Evolutionary conservation across 2,797 vertebrate genomes (phyloP), one percentile per base, ranked within the genome.

Genomic region (Takifugu rubripes): DNA sequence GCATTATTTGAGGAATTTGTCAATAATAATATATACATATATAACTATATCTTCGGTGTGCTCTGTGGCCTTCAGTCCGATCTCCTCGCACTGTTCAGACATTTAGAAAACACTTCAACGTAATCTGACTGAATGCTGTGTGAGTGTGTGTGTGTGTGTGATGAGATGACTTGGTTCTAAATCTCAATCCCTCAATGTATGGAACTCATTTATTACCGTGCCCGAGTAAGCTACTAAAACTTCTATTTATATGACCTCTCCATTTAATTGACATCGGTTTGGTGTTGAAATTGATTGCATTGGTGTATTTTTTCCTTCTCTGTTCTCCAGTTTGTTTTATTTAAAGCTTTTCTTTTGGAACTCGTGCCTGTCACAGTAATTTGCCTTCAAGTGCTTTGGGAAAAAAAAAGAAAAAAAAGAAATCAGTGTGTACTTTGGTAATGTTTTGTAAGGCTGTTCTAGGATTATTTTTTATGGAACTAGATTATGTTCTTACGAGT

Each of bases 371-470:
- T 88, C 82, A 84, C 84, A 79, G 84, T 90, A 83, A 84, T 87
- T 85, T 84, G 84, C 89, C 90, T 87, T 89, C 78, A 84, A 89
- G 84, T 87, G 83, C 79, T 89, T 85, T 81, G 70, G 73, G 29
- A 31, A 33, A 33, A 33, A 29, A 33, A 73, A 78, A 75, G 79
- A 73, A 75, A 72, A 77, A 82, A n/a, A 79, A 87, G 16, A n/a
- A n/a, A 83, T 87, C 79, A 84, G 81, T 79, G 81, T 89, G 85
- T 89, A 88, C 81, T 89, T 82, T 86, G 36, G 87, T 85, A 85
- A 85, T 84, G 84, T 89, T 91, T 91, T 89, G 88, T 89, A 92
- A 90, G 78, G 84, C 81, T 89, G 87, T 90, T 90, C 72, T 89
- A 90, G 82, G 83, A 84, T 88, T 87, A 84, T 91, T 91, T 92